Conservation (phyloP, 2,113 vertebrate genomes). For the Epinephelus fuscoguttatus region DNA sequence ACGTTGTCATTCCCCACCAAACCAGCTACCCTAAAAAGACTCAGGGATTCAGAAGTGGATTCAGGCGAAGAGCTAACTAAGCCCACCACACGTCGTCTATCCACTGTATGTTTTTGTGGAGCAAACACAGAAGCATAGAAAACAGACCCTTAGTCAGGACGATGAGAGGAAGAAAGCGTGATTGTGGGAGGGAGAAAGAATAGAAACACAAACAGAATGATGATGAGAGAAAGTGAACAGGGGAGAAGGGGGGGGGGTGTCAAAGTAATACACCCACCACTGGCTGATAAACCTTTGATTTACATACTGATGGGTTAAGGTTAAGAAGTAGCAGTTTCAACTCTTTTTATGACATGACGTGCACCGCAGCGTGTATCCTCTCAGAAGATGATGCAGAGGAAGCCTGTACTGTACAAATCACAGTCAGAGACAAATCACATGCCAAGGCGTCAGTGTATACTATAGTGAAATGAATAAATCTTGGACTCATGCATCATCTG, state of each 20-base stretch:
- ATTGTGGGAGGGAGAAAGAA: conserved; percentile 24
- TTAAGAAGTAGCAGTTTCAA: conserved; percentile 6
- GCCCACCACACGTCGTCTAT: background rate
- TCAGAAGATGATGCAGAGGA: background rate
- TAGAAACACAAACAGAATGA: conserved; percentile 40
- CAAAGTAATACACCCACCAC: conserved; percentile 25
- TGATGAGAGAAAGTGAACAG: conserved; percentile 46
- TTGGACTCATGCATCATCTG: background rate
- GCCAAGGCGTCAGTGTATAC: background rate
- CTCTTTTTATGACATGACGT: background rate
- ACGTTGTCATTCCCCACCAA: background rate
- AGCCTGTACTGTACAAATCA: background rate
- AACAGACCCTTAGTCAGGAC: background rate
- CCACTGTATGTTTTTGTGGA: background rate
- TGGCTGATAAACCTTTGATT: conserved; percentile 35
- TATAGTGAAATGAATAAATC: background rate
- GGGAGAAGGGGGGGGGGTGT: conserved; percentile 4
- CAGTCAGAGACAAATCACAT: background rate
- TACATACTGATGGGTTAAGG: conserved; percentile 26
- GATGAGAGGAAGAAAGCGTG: conserved; percentile 5
- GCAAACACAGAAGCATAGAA: background rate
- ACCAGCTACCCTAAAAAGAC: background rate
- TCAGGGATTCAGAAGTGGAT: background rate
- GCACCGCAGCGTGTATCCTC: background rate
- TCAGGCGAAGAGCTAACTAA: background rate